phyloP scores from a whole-genome alignment of 2,113 vertebrate genomes.

The Zosterops lateralis region DNA sequence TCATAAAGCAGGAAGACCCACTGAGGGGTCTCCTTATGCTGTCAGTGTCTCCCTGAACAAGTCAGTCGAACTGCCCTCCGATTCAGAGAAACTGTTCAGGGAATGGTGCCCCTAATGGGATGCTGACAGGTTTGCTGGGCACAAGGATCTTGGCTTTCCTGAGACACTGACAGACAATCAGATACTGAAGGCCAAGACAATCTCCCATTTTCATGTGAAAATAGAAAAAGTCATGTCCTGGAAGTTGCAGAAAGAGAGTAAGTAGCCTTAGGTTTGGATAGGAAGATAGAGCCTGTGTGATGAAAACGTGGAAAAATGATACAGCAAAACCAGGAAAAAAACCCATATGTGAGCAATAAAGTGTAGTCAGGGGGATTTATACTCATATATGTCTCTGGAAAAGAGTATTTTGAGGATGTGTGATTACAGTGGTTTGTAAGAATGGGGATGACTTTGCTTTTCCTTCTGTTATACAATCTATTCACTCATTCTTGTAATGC shows the following conservation, averaged over 20 bases:
- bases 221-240: not conserved
- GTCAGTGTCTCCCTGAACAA: not conserved
- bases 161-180: not conserved
- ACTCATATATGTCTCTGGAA: not conserved
- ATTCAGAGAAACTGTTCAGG: not conserved
- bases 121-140: no score
- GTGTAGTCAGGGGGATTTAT: not conserved
- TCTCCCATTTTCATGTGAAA: not conserved
- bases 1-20: not conserved
- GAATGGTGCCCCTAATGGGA: not conserved
- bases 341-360: not conserved
- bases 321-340: not conserved
- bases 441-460: not conserved
- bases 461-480: not conserved
- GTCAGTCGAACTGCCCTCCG: fast-evolving
- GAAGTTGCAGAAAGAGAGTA: not conserved
- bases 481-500: not conserved
- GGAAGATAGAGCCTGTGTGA: not conserved
- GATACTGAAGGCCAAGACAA: not conserved
- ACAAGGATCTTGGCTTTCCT: not conserved
- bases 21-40: not conserved
- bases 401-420: not conserved
- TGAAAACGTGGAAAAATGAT: not conserved
- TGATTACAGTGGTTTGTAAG: not conserved
- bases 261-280: not conserved